Evolutionary conservation across 2,888 invertebrate species (phyloP).

Genomic region (Nudaria mundana): DNA sequence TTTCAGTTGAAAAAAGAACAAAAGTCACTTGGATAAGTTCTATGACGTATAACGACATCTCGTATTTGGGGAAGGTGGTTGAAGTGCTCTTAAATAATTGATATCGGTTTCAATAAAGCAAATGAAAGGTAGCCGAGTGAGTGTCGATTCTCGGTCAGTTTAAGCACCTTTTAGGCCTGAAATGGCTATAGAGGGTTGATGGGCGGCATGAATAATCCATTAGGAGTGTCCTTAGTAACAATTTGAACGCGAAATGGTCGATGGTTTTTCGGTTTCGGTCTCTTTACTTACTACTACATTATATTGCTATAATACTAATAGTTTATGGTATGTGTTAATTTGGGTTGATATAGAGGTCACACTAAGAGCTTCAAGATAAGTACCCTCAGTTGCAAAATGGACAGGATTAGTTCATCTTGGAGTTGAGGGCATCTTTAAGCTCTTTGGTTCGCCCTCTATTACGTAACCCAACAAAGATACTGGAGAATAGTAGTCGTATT

Average conservation of each 20-base stretch:
- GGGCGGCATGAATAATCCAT: slow-evolving; percentile 76
- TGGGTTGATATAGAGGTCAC: too few species aligned
- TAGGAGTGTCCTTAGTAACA: slow-evolving; percentile 44
- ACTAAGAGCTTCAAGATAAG: too few species aligned
- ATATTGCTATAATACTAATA: slow-evolving; percentile 17
- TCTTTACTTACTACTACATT: too few species aligned
- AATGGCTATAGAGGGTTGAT: slow-evolving; percentile 47
- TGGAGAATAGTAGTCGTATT: too few species aligned
- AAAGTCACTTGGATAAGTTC: not conserved
- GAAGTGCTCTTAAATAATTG: slow-evolving; percentile 41
- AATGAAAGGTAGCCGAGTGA: slow-evolving; percentile 49
- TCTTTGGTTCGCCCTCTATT: too few species aligned
- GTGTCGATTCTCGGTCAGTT: slow-evolving; percentile 64
- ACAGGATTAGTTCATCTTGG: too few species aligned
- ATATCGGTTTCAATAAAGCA: slow-evolving; percentile 49
- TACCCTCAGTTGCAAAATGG: too few species aligned
- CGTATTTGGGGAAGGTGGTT: not conserved
- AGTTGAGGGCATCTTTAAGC: too few species aligned
- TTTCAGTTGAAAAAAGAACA: not conserved
- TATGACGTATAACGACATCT: not conserved
- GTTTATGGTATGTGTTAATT: too few species aligned
- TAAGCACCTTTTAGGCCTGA: slow-evolving; percentile 52
- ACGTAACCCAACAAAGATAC: too few species aligned
- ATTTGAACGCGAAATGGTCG: slow-evolving; percentile 37
- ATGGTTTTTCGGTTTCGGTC: too few species aligned